Evolutionary conservation across 2,797 vertebrate genomes (phyloP).

Genomic region (Eurystomus glaucurus): DNA sequence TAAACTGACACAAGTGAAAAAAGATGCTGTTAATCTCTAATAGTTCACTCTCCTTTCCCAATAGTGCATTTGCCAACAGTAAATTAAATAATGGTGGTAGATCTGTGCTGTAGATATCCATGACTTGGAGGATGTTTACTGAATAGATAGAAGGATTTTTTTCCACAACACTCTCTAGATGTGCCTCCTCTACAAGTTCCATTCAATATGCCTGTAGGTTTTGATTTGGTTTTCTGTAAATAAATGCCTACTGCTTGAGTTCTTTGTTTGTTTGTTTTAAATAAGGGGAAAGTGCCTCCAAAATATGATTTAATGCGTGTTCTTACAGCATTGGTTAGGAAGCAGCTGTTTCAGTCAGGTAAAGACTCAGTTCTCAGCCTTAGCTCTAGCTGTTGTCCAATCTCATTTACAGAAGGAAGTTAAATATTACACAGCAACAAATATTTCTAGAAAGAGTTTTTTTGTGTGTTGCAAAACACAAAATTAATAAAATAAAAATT

Average conservation of each 20-base stretch:
- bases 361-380: neutral
- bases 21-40: neutral
- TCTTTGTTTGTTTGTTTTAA: neutral
- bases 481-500: neutral
- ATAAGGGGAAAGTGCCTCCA: neutral
- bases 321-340: neutral
- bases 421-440: neutral
- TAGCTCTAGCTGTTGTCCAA: neutral
- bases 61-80: neutral
- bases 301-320: neutral
- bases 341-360: neutral
- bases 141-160: neutral
- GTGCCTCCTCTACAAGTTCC: neutral
- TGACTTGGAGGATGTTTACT: neutral
- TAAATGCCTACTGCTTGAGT: neutral
- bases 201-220: neutral
- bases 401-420: neutral
- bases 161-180: neutral
- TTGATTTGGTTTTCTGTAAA: neutral
- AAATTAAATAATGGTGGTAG: neutral
- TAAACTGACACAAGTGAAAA: neutral
- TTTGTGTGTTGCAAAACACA: neutral
- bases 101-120: neutral
- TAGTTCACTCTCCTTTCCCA: neutral
- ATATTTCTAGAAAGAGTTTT: neutral